Base-by-base conservation (phyloP, 92 coral and sea anemone genomes). In the Hydrozoanthus gracilis region DNA sequence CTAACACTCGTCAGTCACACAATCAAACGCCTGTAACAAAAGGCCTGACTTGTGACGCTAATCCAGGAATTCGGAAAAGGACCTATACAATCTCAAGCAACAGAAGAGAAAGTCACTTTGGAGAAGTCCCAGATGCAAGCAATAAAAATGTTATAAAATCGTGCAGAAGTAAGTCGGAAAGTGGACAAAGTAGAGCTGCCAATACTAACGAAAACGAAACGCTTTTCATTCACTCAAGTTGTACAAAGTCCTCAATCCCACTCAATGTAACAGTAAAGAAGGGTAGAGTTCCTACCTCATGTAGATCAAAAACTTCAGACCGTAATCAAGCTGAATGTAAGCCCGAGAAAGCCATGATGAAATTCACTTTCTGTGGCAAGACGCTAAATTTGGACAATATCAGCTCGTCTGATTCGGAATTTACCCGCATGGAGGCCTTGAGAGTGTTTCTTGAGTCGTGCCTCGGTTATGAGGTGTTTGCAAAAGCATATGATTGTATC, bases 361-460 rank as follows among this genome's bases (percentile, higher is more conserved):
- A 94, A 77, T 90, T 94, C 77, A 79, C 83, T n/a, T 83, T 92
- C 71, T 89, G 94, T 68, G 95, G 94, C 15, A 80, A 91, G 75
- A 94, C 95, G 4, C 87, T 92, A 9, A 90, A 88, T 44, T 88
- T 94, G 3, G 88, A 91, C 51, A 87, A 91, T 51, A 85, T 94
- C 1, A 86, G 91, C 7, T 85, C 83, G 71, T 80, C 83, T 15
- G 93, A 91, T 75, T 94, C 98, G 4, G 93, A 86, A 44, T 94
- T 90, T 67, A 87, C 94, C 39, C 95, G 88, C 47, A 90, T 92
- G 82, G 98, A 94, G 62, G 92, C 98, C 7, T 58, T 94, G 52
- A 92, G 98, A 77, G 86, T 92, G 73, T 91, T 92, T 80, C 82
- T 94, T 51, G 98, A 94, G 49, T 82, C 79, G 27, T 76, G 79